Evolutionary conservation across 2,888 invertebrate species (phyloP).

Genomic region (Ochropleura plecta): DNA sequence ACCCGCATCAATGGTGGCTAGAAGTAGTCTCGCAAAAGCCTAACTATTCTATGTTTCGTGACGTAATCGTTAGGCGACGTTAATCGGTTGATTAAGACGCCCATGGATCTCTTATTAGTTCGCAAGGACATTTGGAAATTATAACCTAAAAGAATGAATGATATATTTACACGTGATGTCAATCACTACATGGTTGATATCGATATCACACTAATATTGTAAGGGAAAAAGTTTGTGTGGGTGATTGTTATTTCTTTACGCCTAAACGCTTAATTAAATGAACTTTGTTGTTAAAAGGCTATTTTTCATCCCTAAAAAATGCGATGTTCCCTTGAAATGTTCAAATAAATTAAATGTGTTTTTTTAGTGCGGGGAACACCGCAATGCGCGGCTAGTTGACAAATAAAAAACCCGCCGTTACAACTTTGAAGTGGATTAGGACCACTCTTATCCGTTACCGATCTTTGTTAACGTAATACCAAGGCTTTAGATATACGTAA

Average conservation of each 20-base stretch:
- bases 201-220: not conserved
- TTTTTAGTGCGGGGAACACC: too few relatives aligned
- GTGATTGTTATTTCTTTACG: too few relatives aligned
- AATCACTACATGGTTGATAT: not conserved
- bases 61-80: not conserved
- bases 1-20: too few relatives aligned
- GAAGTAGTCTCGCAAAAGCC: not conserved
- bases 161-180: not conserved
- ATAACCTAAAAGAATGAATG: not conserved
- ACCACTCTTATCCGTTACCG: not conserved
- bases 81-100: slow-evolving; percentile 42
- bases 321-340: too few relatives aligned
- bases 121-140: slow-evolving; percentile 11
- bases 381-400: too few relatives aligned
- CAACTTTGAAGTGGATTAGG: not conserved
- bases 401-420: not conserved
- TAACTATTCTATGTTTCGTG: not conserved
- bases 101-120: slow-evolving; percentile 36
- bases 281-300: too few relatives aligned
- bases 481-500: not conserved
- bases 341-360: too few relatives aligned
- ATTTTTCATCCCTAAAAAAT: too few relatives aligned
- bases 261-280: too few relatives aligned
- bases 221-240: too few relatives aligned
- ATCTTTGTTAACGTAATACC: not conserved